Conservation (phyloP, 2,888 invertebrate species). For the Lasioglossum lativentre region DNA sequence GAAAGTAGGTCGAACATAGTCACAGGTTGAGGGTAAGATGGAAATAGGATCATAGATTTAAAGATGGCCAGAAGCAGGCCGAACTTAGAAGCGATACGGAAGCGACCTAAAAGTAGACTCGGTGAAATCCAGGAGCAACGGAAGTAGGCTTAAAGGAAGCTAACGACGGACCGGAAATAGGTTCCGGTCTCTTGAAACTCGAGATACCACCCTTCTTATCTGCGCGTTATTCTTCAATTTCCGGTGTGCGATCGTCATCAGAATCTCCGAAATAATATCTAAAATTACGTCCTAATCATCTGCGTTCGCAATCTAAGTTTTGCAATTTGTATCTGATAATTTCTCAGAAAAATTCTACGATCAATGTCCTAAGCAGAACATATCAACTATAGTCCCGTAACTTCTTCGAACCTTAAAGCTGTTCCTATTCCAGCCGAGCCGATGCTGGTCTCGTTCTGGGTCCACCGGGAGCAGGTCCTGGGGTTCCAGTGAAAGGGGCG, state of each 20-base stretch:
- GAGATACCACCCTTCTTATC: background rate
- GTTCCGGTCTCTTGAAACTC: background rate
- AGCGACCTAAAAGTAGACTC: conserved; percentile 11
- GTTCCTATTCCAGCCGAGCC: background rate
- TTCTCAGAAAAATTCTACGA: too few species aligned
- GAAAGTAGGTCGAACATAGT: background rate
- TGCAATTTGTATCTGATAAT: too few species aligned
- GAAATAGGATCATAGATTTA: background rate
- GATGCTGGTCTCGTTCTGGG: background rate
- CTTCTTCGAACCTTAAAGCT: background rate
- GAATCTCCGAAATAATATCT: background rate
- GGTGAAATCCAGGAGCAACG: background rate
- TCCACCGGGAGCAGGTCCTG: background rate
- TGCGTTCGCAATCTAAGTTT: too few species aligned
- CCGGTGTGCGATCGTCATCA: background rate
- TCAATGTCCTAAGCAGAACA: background rate
- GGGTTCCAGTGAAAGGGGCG: conserved; percentile 18
- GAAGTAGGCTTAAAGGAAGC: background rate
- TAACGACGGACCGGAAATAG: background rate
- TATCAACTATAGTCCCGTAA: background rate
- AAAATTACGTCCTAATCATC: background rate
- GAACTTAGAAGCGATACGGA: background rate
- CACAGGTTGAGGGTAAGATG: background rate
- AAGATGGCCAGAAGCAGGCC: background rate
- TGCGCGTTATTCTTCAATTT: background rate